phyloP scores from a whole-genome alignment of 2,888 invertebrate genomes.

The Melieria picta region DNA sequence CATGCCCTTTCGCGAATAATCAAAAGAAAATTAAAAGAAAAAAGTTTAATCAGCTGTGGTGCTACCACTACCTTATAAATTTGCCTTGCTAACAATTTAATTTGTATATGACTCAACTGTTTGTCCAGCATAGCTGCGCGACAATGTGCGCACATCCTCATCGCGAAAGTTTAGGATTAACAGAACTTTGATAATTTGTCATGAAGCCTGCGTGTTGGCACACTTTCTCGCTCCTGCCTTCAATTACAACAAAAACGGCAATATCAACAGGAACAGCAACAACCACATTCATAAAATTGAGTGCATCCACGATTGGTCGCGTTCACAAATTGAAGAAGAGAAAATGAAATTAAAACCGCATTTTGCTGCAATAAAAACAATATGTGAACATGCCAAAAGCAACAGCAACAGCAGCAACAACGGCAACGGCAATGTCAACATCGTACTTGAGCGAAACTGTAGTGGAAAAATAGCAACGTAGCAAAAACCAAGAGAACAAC shows the following conservation, averaged over 20 bases:
- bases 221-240: conserved; percentile 61
- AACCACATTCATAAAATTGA: conserved; percentile 12
- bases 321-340: too few species aligned
- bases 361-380: conserved; percentile 5
- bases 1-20: too few species aligned
- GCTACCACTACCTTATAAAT: too few species aligned
- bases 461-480: conserved; percentile 10
- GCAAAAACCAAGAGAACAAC: conserved; percentile 37
- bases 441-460: conserved; percentile 4
- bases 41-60: too few species aligned
- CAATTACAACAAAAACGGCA: conserved; percentile 11
- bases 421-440: not conserved
- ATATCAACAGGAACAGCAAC: conserved; percentile 21
- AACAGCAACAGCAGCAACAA: too few species aligned
- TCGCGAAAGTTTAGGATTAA: conserved; percentile 43
- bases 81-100: too few species aligned
- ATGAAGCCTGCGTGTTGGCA: conserved; percentile 61
- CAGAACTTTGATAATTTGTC: conserved; percentile 62
- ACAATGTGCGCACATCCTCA: too few species aligned
- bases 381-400: conserved; percentile 1
- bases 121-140: too few species aligned
- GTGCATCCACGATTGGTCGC: too few species aligned
- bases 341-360: too few species aligned
- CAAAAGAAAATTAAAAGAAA: too few species aligned
- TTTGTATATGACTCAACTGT: too few species aligned